Evolutionary conservation across 2,797 vertebrate genomes (phyloP).

Genomic region (Crocodylus rhombifer): DNA sequence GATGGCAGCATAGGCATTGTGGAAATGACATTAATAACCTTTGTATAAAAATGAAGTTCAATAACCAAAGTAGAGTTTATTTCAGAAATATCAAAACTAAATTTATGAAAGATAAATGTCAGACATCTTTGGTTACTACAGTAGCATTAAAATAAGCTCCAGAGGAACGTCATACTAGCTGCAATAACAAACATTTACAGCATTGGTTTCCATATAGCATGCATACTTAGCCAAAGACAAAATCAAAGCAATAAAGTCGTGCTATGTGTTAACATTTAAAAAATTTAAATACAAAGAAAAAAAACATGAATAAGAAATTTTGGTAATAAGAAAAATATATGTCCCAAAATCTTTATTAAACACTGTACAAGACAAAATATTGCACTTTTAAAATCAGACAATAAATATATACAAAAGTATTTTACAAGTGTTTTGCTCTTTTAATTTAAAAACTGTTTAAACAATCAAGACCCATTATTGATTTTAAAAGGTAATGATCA

Average conservation of each 20-base stretch:
- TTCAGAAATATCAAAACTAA: constrained; percentile 76
- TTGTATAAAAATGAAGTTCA: constrained; percentile 32
- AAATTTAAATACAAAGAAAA: constrained; percentile 81
- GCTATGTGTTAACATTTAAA: constrained; percentile 67
- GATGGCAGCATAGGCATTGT: background rate
- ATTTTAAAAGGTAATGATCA: constrained; percentile 69
- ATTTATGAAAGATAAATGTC: constrained; percentile 61
- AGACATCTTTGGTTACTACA: constrained; percentile 61
- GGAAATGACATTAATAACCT: constrained; percentile 10
- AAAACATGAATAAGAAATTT: constrained; percentile 82
- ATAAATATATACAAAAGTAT: constrained; percentile 92
- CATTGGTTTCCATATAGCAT: constrained; percentile 74
- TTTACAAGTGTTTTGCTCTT: constrained; percentile 87
- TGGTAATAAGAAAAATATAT: constrained; percentile 91
- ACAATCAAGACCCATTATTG: constrained; percentile 76
- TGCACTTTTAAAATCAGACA: constrained; percentile 90
- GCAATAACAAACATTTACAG: constrained; percentile 72
- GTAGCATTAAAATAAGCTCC: constrained; percentile 76
- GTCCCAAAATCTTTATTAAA: constrained; percentile 90
- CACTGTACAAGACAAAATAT: constrained; percentile 92
- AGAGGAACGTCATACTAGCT: constrained; percentile 66
- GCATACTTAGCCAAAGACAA: constrained; percentile 80
- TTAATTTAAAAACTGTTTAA: constrained; percentile 82
- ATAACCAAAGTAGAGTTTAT: constrained; percentile 81
- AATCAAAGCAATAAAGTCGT: constrained; percentile 53